Conservation (phyloP, 2,113 vertebrate species). For the Scalopus aquaticus region DNA sequence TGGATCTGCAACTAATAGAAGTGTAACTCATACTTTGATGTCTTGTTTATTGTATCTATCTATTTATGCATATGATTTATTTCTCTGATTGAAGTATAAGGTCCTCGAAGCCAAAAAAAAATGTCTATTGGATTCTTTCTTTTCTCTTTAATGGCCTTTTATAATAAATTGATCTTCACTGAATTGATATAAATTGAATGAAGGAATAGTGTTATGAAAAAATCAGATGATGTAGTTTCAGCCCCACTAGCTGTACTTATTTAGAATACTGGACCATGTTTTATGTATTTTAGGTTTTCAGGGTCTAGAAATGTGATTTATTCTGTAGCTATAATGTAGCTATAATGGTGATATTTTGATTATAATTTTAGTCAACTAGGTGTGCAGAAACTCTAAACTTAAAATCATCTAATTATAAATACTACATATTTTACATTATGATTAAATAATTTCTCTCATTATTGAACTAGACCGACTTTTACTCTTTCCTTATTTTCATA, state of each 20-base stretch:
- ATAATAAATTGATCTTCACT: neutral
- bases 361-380: neutral
- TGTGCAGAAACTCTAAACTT: neutral
- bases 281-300: neutral
- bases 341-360: neutral
- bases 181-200: neutral
- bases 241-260: neutral
- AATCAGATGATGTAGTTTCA: neutral
- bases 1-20: neutral
- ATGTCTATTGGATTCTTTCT: neutral
- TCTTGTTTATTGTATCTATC: neutral
- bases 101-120: slow-evolving; percentile 2
- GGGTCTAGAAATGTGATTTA: neutral
- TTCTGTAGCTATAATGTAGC: neutral
- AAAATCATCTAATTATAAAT: slow-evolving; percentile 24
- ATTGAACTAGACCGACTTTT: neutral
- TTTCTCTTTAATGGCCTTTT: neutral
- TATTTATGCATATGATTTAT: neutral
- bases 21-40: neutral
- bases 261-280: neutral
- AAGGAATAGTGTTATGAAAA: neutral
- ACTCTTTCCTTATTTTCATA: slow-evolving; percentile 19
- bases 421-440: slow-evolving; percentile 12
- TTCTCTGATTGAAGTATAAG: neutral
- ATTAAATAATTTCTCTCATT: neutral